Percentiles rank a stretch among this genome's conserved stretches.
Conservation (phyloP, 64 coral and sea anemone species). For the Pachyseris speciosa region DNA sequence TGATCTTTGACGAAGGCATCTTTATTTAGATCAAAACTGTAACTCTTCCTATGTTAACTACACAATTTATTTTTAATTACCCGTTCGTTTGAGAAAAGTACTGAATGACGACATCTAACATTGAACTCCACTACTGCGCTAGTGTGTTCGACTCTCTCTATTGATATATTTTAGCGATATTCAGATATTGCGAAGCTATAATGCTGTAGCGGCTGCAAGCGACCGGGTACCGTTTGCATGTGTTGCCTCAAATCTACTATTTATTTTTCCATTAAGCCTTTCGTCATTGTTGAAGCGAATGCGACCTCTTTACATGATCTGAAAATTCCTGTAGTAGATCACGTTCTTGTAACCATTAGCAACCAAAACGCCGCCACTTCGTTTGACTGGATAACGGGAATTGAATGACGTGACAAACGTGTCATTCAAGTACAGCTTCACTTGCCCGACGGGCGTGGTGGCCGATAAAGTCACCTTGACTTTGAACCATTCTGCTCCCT, state of each 20-base stretch:
- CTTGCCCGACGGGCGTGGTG: not conserved
- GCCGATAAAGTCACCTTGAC: not conserved
- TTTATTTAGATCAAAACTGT: too few relatives aligned
- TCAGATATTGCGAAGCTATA: too few relatives aligned
- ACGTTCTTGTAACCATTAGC: constrained; percentile 67
- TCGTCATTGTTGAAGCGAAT: not conserved
- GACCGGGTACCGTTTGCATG: too few relatives aligned
- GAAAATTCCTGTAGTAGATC: constrained; percentile 46
- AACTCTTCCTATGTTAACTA: too few relatives aligned
- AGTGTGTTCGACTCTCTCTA: too few relatives aligned
- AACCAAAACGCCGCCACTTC: constrained; percentile 37
- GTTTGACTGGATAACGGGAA: constrained; percentile 19
- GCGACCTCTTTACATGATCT: not conserved
- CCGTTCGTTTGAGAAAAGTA: too few relatives aligned
- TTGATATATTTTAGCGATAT: too few relatives aligned
- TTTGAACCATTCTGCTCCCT: constrained; percentile 53
- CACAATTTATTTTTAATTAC: too few relatives aligned
- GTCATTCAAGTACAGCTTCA: constrained; percentile 7
- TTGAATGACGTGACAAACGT: constrained; percentile 22
- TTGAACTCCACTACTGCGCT: too few relatives aligned
- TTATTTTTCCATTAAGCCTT: not conserved
- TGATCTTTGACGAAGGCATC: too few relatives aligned
- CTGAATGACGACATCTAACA: too few relatives aligned
- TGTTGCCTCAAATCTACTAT: not conserved
- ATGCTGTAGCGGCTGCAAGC: too few relatives aligned